Evolutionary conservation across 2,888 invertebrate species (phyloP).

Genomic region (Andrena trimmerana): DNA sequence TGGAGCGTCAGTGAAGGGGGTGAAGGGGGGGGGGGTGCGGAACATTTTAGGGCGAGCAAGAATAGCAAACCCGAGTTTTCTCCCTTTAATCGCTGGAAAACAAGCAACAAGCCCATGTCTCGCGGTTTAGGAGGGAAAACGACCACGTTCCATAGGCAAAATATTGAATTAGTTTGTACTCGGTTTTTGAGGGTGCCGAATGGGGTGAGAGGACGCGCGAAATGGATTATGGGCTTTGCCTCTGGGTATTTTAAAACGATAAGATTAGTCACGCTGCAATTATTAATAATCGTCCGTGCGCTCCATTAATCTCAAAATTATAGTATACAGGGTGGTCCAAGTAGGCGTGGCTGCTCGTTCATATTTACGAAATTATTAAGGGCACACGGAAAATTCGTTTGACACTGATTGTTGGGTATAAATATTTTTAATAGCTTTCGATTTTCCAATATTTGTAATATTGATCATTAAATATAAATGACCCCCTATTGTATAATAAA

Average conservation of each 20-base stretch:
- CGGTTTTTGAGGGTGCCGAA: conserved; percentile 32
- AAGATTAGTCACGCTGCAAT: conserved; percentile 16
- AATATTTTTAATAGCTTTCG: too few species aligned
- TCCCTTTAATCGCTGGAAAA: conserved; percentile 18
- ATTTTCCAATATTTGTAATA: too few species aligned
- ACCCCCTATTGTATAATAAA: too few species aligned
- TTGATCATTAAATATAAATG: too few species aligned
- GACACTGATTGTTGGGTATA: too few species aligned
- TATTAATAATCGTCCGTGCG: conserved; percentile 19
- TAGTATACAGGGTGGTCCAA: neutral
- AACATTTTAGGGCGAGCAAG: neutral
- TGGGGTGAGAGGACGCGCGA: conserved; percentile 5
- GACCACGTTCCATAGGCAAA: conserved; percentile 6
- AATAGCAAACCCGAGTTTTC: conserved; percentile 18
- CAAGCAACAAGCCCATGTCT: conserved; percentile 12
- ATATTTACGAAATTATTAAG: neutral
- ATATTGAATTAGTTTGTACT: conserved; percentile 30
- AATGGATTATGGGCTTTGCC: conserved; percentile 26
- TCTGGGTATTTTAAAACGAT: conserved; percentile 27
- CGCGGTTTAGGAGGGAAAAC: conserved; percentile 15
- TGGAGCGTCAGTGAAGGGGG: neutral
- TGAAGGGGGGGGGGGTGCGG: too few species aligned
- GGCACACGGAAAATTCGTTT: neutral
- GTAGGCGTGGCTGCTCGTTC: neutral
- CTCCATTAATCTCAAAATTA: conserved; percentile 17